Evolutionary conservation across 2,888 invertebrate species (phyloP).

Genomic region (Chironomus riparius): DNA sequence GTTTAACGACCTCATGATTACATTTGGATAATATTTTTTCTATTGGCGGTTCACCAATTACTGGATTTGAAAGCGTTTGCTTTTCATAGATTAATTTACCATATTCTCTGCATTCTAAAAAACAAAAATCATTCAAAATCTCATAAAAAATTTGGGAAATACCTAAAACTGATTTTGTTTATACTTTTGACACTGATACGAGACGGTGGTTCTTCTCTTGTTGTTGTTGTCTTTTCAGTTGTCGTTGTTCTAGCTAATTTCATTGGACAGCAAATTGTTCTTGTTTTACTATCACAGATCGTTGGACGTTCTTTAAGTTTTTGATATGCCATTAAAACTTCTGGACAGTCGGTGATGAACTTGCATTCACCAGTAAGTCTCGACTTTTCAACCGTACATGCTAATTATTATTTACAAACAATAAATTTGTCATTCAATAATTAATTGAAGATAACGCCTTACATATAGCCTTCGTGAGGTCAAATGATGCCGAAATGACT

Average conservation of each 20-base stretch:
- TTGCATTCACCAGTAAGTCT: constrained; percentile 13
- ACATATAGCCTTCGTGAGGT: constrained; percentile 2
- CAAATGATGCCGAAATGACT: background rate
- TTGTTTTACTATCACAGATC: background rate
- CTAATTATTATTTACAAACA: background rate
- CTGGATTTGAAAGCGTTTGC: background rate
- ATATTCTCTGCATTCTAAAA: constrained; percentile 10
- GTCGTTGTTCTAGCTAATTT: background rate
- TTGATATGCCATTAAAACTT: background rate
- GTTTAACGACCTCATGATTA: background rate
- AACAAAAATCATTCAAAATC: background rate
- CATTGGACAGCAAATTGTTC: constrained; percentile 12
- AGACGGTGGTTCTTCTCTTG: background rate
- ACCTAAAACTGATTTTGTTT: background rate
- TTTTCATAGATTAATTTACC: background rate
- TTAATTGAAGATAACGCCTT: background rate
- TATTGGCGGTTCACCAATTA: background rate
- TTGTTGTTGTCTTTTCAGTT: background rate
- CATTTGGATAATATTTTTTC: background rate
- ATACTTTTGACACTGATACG: background rate
- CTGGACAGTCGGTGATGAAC: constrained; percentile 7
- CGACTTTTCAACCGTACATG: constrained; percentile 5
- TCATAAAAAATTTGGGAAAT: background rate
- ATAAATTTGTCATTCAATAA: background rate
- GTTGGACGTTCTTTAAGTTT: background rate